A percentile compares a stretch with the other conserved stretches of the same genome.
Conservation (phyloP, 2,888 invertebrate species). For the Mystacides longicornis region DNA sequence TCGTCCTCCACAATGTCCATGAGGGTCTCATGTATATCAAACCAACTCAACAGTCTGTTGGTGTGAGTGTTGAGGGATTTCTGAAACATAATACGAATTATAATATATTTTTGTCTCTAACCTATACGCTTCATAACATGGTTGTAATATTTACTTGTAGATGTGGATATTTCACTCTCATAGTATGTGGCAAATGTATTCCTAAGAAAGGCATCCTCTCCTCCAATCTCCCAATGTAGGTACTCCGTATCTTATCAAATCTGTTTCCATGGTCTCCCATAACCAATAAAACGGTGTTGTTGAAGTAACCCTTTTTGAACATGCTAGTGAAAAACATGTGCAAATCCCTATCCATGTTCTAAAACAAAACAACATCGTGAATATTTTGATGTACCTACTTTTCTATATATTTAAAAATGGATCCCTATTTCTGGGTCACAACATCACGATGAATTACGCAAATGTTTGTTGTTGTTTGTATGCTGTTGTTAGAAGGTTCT, state of each 20-base stretch:
- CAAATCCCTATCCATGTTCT: slow-evolving; percentile 29
- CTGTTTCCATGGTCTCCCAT: slow-evolving; percentile 31
- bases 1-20: slow-evolving; percentile 22
- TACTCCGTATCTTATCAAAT: slow-evolving; percentile 29
- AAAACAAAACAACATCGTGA: too few species aligned
- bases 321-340: slow-evolving; percentile 26
- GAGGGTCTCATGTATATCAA: slow-evolving; percentile 23
- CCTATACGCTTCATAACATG: too few species aligned
- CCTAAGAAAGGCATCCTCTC: slow-evolving; percentile 31
- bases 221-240: slow-evolving; percentile 30
- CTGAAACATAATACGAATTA: too few species aligned
- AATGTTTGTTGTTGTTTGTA: too few species aligned
- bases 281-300: slow-evolving; percentile 29
- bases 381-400: too few species aligned
- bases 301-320: slow-evolving; percentile 26
- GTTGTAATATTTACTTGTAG: slow-evolving; percentile 23
- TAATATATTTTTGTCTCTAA: too few species aligned
- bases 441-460: too few species aligned
- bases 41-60: slow-evolving; percentile 24
- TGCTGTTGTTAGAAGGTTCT: too few species aligned
- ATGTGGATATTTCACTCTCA: slow-evolving; percentile 20
- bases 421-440: too few species aligned
- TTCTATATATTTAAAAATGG: too few species aligned
- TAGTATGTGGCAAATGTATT: slow-evolving; percentile 26
- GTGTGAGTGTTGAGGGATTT: slow-evolving; percentile 17